These are phyloP conservation scores for Synanthedon formicaeformis DNA, from an alignment of 2,888 invertebrate genomes.

Conservation along the genomic window DNA sequence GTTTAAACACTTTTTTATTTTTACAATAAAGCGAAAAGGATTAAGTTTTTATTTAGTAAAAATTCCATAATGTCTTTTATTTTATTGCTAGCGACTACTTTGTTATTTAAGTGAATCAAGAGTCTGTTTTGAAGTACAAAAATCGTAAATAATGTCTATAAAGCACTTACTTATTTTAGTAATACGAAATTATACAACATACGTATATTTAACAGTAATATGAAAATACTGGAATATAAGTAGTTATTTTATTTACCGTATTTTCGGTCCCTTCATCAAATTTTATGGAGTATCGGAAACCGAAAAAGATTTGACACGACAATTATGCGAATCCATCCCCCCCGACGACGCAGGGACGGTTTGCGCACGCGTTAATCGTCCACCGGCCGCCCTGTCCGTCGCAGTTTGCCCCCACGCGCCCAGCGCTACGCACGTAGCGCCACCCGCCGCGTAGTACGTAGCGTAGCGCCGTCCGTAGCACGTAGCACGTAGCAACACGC, in stretches of 20 bases:
- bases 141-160: no score
- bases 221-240: no score
- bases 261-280: not conserved
- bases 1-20: not conserved
- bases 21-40: not conserved
- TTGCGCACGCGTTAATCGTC: slow-evolving; percentile 40
- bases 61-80: no score
- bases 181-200: no score
- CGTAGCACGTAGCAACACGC: slow-evolving; percentile 26
- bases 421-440: slow-evolving; percentile 21
- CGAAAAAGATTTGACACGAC: slow-evolving; percentile 27
- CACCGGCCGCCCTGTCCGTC: slow-evolving; percentile 30
- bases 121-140: no score
- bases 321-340: slow-evolving; percentile 36
- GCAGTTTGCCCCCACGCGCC: slow-evolving; percentile 40
- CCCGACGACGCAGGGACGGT: slow-evolving; percentile 16
- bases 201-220: no score
- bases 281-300: slow-evolving; percentile 31
- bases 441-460: slow-evolving; percentile 15
- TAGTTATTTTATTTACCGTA: not conserved
- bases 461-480: slow-evolving; percentile 15
- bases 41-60: not conserved
- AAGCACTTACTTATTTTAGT: no score
- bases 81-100: no score
- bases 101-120: no score